Evolutionary conservation across 2,113 vertebrate species (phyloP), one percentile per base, ranked within the genome.

Genomic region (Tylochromis polylepis): DNA sequence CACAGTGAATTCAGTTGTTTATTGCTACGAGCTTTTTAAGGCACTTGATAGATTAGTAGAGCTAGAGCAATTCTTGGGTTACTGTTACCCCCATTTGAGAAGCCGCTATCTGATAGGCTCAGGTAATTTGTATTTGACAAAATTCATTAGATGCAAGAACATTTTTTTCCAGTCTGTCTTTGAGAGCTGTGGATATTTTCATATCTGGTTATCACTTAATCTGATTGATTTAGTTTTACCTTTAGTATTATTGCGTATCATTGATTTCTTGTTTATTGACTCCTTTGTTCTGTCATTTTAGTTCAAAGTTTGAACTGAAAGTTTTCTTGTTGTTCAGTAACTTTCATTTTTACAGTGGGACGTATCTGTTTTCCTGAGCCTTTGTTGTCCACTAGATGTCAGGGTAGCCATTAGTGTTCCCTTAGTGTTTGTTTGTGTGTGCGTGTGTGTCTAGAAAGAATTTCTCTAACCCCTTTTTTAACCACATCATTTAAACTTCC

Each of bases 361-460:
- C 16, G 2, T 20, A 8, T 57, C 12, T 3, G 15, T 29, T 57
- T 72, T 80, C 79, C 79, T 57, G 41, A 5, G 84, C 80, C n/a
- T 24, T 11, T 10, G 15, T 85, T 82, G 94, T 78, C 96, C 96
- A 96, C 92, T 91, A 95, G 95, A 93, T 94, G 95, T 91, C 95
- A 96, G 93, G 80, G 82, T 20, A 85, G 78, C 36, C 90, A 83
- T n/a, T 24, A 24, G 14, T 79, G 77, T 84, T n/a, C 41, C 57
- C 58, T 22, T n/a, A 16, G 10, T 75, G 43, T 77, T 31, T 77
- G 70, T 77, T 49, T 51, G 70, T 9, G 46, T 46, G 22, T 29
- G 41, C 41, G 15, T 72, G 67, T 72, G 67, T 49, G 67, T 24
- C 57, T n/a, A 3, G 59, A 53, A 87, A 60, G 79, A 85, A 88